phyloP scores from a whole-genome alignment of 1,140 invertebrate genomes.

The Myzus persicae region DNA sequence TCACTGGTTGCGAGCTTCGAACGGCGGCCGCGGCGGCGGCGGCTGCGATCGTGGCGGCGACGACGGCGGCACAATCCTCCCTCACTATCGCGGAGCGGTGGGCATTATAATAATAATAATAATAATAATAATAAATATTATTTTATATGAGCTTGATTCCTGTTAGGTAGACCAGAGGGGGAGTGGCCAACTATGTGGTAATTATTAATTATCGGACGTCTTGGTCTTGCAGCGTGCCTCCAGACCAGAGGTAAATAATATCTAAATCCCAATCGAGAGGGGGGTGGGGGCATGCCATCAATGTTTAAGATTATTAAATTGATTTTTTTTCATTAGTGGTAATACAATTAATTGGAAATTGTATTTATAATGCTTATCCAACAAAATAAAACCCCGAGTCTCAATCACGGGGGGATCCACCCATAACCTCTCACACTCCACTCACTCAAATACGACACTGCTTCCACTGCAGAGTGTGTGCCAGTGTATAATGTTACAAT shows the following conservation, averaged over 20 bases:
- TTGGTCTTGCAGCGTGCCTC: neutral
- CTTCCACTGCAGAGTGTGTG: too few species aligned
- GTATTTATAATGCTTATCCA: neutral
- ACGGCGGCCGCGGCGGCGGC: neutral
- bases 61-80: conserved; percentile 37
- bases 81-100: conserved; percentile 11
- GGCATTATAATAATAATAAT: too few species aligned
- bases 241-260: neutral
- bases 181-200: neutral
- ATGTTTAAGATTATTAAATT: neutral
- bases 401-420: neutral
- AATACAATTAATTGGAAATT: neutral
- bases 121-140: neutral
- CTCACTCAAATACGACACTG: too few species aligned
- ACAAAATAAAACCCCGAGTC: neutral
- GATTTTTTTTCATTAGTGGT: neutral
- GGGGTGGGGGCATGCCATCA: too few species aligned
- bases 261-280: neutral
- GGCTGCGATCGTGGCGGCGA: neutral
- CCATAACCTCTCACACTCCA: too few species aligned
- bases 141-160: neutral
- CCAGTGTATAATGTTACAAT: neutral
- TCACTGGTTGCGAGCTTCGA: conserved; percentile 29
- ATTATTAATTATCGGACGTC: neutral
- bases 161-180: neutral